Evolutionary conservation across 1,140 invertebrate genomes (phyloP).

Genomic region (Papilio machaon): DNA sequence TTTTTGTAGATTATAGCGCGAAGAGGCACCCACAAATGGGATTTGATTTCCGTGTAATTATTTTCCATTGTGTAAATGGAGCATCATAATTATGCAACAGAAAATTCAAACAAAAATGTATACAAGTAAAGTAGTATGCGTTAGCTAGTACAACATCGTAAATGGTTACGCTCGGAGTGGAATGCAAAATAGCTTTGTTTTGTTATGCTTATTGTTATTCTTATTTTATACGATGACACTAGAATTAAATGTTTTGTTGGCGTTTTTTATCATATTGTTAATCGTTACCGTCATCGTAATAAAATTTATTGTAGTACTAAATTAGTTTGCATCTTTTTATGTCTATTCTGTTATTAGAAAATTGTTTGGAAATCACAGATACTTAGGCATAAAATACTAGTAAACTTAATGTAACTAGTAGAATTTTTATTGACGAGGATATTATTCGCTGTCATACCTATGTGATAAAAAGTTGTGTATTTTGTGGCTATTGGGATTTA

Average conservation of each 20-base stretch:
- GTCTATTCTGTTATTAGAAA: background rate
- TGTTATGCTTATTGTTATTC: constrained; percentile 25
- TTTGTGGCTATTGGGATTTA: background rate
- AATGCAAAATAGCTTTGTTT: constrained; percentile 27
- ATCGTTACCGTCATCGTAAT: background rate
- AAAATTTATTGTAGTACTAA: constrained; percentile 7
- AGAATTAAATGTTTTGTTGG: constrained; percentile 21
- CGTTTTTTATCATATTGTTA: constrained; percentile 17
- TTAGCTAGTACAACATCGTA: background rate
- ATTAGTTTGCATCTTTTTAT: background rate
- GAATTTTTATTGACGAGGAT: background rate
- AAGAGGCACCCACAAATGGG: background rate
- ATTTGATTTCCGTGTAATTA: background rate
- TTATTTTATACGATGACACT: constrained; percentile 23
- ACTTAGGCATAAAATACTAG: background rate
- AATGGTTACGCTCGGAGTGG: constrained; percentile 4
- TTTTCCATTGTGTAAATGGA: background rate
- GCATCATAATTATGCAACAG: background rate
- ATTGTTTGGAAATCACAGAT: background rate
- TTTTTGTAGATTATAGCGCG: background rate
- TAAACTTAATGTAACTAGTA: background rate
- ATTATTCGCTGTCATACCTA: background rate
- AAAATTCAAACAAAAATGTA: background rate
- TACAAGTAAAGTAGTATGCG: background rate
- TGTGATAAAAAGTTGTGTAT: background rate